Base-by-base conservation (phyloP, 2,888 invertebrate species). In the Cryptocephalus primarius region DNA sequence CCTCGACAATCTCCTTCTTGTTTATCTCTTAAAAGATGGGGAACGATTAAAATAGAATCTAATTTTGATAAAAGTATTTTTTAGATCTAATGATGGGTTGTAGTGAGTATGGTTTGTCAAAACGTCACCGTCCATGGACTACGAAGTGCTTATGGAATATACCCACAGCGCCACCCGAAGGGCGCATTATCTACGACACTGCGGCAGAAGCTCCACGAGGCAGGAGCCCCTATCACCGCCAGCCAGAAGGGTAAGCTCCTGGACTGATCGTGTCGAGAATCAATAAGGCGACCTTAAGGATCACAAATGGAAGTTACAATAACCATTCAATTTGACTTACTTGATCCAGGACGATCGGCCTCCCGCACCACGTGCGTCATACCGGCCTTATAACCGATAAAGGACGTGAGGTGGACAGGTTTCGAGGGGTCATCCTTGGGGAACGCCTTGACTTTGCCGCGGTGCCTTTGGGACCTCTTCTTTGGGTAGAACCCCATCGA, bases 401-500 rank as follows among this genome's bases (percentile, higher is more conserved):
- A 99, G 42, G 96, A 92, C 1, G 99, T 99, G 51, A 99, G 77
- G 74, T 97, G 96, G 4, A 97, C 92, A 39, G 99, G 97, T 72
- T 97, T 97, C 63, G 77, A 83, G 32, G 88, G 76, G 70, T 99
- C 95, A 82, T 99, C 99, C 70, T 90, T 96, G 33, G 99, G 99
- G 80, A 97, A 99, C 46, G 97, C 92, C 91, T 99, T 99, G 55
- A 94, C 92, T 75, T 96, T 97, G 63, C 99, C 99, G 75, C 96
- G 89, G 78, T 95, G 95, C 67, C 95, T 86, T 58, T 82, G 82
- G 59, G 93, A 88, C 60, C 99, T 83, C 76, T 99, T 99, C 77
- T 96, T 97, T 66, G 99, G 99, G 75, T 96, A 89, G 82, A 99
- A 99, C 62, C 96, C 97, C 91, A 99, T 94, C 47, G 96, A 97